A percentile compares a stretch with the other conserved stretches of the same genome.
Conservation (phyloP, 1,140 invertebrate species). For the Hydropsyche tenuis region DNA sequence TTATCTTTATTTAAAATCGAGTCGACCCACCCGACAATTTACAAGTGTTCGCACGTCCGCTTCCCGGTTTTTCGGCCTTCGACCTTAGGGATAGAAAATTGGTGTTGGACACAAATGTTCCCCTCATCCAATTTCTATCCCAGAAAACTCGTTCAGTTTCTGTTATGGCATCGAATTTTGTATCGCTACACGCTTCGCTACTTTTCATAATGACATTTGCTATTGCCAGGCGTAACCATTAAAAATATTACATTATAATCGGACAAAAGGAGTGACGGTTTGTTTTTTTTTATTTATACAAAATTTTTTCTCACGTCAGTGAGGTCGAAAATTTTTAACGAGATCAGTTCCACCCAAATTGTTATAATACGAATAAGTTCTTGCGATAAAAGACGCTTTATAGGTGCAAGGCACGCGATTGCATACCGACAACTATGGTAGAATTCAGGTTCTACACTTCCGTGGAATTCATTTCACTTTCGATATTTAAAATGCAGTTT, state of each 20-base stretch:
- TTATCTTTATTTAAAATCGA: constrained; percentile 16
- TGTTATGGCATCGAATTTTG: constrained; percentile 27
- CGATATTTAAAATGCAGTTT: too few relatives aligned
- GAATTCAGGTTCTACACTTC: too few relatives aligned
- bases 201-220: constrained; percentile 1
- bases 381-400: not conserved
- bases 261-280: too few relatives aligned
- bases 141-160: too few relatives aligned
- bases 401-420: not conserved
- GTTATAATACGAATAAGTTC: not conserved
- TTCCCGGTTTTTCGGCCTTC: not conserved
- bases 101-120: not conserved
- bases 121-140: not conserved
- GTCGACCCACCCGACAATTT: not conserved
- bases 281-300: too few relatives aligned
- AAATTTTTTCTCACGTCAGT: constrained; percentile 1
- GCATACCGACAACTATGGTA: not conserved
- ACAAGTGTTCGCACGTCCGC: constrained; percentile 10
- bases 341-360: not conserved
- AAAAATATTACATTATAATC: too few relatives aligned
- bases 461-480: too few relatives aligned
- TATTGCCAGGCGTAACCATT: too few relatives aligned
- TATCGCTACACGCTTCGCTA: constrained; percentile 44
- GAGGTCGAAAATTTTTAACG: not conserved
- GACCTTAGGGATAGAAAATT: not conserved